A percentile compares a stretch with the other conserved stretches of the same genome.
These are phyloP conservation scores for Potamilus streckersoni DNA, from an alignment of 1,140 invertebrate genomes.

Conservation along the genomic window DNA sequence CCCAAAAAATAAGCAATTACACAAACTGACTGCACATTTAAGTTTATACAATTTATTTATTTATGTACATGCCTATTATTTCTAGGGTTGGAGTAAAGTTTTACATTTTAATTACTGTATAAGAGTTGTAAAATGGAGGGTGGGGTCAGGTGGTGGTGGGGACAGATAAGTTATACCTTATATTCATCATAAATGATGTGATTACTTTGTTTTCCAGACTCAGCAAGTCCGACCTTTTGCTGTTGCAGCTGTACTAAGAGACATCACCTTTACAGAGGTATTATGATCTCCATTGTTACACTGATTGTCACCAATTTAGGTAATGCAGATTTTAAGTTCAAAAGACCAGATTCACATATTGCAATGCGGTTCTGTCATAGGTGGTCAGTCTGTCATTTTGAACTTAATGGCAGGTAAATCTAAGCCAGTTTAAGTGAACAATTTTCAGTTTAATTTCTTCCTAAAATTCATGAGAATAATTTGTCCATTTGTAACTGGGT, in stretches of 20 bases:
- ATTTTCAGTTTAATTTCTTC: no score
- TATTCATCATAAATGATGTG: slow-evolving; percentile 2
- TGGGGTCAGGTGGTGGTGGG: no score
- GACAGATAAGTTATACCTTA: no score
- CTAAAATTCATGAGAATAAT: no score
- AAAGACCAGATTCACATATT: neutral
- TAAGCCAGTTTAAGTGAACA: neutral
- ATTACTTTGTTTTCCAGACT: slow-evolving; percentile 69
- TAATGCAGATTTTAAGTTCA: neutral
- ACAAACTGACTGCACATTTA: no score
- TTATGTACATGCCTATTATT: no score
- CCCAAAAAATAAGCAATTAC: no score
- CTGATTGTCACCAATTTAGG: neutral
- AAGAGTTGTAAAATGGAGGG: no score
- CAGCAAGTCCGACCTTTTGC: slow-evolving; percentile 85
- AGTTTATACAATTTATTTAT: no score
- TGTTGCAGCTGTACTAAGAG: slow-evolving; percentile 91
- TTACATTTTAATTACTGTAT: no score
- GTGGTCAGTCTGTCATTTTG: neutral
- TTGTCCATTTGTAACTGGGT: no score
- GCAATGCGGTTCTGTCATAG: neutral
- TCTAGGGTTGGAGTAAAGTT: no score
- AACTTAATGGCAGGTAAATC: neutral
- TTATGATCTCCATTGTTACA: slow-evolving; percentile 1
- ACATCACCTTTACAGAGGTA: slow-evolving; percentile 83